Evolutionary conservation across 2,888 invertebrate species (phyloP), one percentile per base, ranked within the genome.

Genomic region (Sylvicola cinctus): DNA sequence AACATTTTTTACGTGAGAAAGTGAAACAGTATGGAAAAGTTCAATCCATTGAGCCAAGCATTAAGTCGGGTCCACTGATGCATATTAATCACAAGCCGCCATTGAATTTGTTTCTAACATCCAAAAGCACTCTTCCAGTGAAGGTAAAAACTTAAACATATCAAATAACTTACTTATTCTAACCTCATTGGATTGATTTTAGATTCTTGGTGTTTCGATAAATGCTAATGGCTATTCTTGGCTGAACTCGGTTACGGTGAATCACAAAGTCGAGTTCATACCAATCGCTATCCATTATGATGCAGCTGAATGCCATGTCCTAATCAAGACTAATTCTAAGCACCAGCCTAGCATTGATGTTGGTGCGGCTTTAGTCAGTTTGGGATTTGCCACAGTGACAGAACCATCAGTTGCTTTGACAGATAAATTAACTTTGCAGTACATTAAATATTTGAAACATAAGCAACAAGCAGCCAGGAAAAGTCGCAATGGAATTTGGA

Each of bases 11-110:
- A 41, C 55, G 50, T 41, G 56, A 57, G 13, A 63, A 62, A 51
- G 60, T 63, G 43, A 53, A 60, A 2, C 50, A 70, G 32, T 54
- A 52, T 42, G 71, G 69, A 5, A 51, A 48, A 11, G 66, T 65
- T 31, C 54, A 48, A 3, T 61, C 61, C 15, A 58, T 69, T 33
- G 65, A 68, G 45, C 64, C 68, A 34, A 61, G 60, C 17, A 58
- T 60, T 8, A 48, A 3, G n/a, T 31, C 58, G 13, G 58, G 62
- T 8, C 47, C 55, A 12, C 37, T 54, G 14, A 47, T 71, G 15
- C 52, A 68, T 42, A 54, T 70, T 11, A 54, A 68, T 46, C 70
- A 70, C 43, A 61, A 52, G 44, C 66, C 70, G 14, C 61, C 68
- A 30, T 50, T 70, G 39, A 59, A 61, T 38, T 49, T 70, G 42